Evolutionary conservation across 2,113 vertebrate genomes (phyloP), one percentile per base, ranked within the genome.

Genomic region (Erythrolamprus reginae): DNA sequence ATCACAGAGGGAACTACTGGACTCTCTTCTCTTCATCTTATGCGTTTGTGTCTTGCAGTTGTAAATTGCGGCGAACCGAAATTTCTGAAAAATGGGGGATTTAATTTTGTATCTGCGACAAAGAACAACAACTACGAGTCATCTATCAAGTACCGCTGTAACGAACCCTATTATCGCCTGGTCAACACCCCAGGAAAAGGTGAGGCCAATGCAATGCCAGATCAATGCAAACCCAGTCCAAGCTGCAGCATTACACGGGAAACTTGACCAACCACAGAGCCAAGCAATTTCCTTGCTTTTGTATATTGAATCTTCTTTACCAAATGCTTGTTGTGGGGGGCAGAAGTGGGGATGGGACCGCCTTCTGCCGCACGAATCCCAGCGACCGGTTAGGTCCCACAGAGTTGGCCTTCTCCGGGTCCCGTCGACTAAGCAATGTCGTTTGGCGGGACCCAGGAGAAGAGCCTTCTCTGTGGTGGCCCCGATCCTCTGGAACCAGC

Each of bases 101-200:
- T 97, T 93, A 91, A 1, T 5, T 97, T 97, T 0, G 0, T 88
- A 38, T 94, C 87, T 0, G 13, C 61, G 1, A 2, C 28, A 4
- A 92, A 89, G 1, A 89, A 87, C 70, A 96, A 96, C 24, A 93
- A 77, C 88, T 98, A 97, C 87, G 84, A 95, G 89, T 95, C 97
- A 12, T 50, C 23, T 0, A 93, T 98, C 93, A 91, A 88, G 0
- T 98, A 98, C 90, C 58, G 0, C 1, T 98, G 97, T 93, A 93
- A 92, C 0, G 93, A 95, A 70, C 97, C 97, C 0, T 98, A 96
- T 91, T 98, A 98, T 28, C 95, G 94, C 87, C 96, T 98, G 8
- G 91, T 96, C 86, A 96, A 92, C 0, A 90, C 90, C 42, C 51
- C 4, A 0, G 93, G 95, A 0, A 94, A 90, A 3, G 95, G 94